A percentile compares a stretch with the other conserved stretches of the same genome.
Evolutionary conservation across 2,797 vertebrate species (phyloP).

Genomic region (Acomys russatus): DNA sequence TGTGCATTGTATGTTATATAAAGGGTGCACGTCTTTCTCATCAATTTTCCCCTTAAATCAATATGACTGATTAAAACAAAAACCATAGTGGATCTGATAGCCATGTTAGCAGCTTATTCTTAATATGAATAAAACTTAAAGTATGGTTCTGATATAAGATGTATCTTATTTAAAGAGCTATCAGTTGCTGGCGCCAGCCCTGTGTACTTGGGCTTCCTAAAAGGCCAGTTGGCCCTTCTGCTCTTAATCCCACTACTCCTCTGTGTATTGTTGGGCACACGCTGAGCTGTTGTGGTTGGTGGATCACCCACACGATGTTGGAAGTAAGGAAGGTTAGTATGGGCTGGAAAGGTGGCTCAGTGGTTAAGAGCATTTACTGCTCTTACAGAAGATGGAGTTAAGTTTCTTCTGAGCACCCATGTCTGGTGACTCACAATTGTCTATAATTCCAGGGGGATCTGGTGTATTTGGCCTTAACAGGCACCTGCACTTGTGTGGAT

Average conservation of each 20-base stretch:
- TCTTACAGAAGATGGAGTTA: background rate
- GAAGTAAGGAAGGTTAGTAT: background rate
- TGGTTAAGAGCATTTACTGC: background rate
- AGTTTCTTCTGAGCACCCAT: background rate
- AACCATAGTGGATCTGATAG: constrained; percentile 69
- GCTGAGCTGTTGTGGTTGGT: background rate
- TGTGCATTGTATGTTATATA: background rate
- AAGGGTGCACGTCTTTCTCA: constrained; percentile 17
- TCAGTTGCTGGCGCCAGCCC: background rate
- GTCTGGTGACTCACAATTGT: background rate
- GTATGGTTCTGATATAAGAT: constrained; percentile 74
- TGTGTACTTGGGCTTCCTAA: background rate
- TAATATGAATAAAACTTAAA: constrained; percentile 81
- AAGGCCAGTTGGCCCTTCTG: background rate
- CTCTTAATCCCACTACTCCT: background rate
- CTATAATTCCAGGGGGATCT: background rate
- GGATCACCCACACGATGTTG: background rate
- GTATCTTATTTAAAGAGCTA: background rate
- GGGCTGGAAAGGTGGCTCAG: background rate
- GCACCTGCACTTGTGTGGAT: background rate
- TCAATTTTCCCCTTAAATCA: constrained; percentile 75
- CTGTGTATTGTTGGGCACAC: background rate
- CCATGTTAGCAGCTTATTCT: constrained; percentile 60
- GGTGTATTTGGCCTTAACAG: background rate
- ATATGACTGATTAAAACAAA: constrained; percentile 51